A percentile compares a stretch with the other conserved stretches of the same genome.
Evolutionary conservation across 1,140 invertebrate genomes (phyloP).

Genomic region (Procambarus clarkii): DNA sequence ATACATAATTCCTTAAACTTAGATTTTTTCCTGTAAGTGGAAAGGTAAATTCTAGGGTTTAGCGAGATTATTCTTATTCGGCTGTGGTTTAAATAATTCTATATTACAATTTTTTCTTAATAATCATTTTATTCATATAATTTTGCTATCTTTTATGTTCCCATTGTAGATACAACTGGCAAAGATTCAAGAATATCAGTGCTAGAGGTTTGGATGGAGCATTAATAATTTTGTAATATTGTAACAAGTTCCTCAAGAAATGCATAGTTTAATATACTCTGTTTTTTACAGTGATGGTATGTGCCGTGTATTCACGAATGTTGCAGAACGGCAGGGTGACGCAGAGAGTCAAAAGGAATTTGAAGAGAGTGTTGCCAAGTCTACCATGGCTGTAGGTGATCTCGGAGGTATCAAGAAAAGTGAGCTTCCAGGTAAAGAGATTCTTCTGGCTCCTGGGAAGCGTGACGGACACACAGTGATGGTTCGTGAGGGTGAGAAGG

Average conservation of each 20-base stretch:
- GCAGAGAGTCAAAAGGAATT: conserved; percentile 81
- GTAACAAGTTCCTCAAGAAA: neutral
- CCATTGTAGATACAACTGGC: no score
- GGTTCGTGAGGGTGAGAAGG: conserved; percentile 84
- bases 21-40: no score
- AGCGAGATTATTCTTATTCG: no score
- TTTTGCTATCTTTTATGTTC: no score
- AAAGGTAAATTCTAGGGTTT: no score
- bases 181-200: no score
- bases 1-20: no score
- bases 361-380: conserved; percentile 83
- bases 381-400: conserved; percentile 78
- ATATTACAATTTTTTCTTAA: no score
- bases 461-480: conserved; percentile 91
- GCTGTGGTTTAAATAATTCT: no score
- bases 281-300: conserved; percentile 85
- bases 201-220: no score
- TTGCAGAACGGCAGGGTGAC: conserved; percentile 82
- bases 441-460: conserved; percentile 85
- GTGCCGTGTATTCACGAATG: conserved; percentile 88
- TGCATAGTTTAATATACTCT: neutral
- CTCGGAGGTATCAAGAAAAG: conserved; percentile 69
- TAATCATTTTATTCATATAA: no score
- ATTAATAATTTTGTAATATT: neutral
- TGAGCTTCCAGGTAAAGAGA: conserved; percentile 73